Evolutionary conservation across 1,140 invertebrate species (phyloP), one percentile per base, ranked within the genome.

Genomic region (Vanessa tameamea): DNA sequence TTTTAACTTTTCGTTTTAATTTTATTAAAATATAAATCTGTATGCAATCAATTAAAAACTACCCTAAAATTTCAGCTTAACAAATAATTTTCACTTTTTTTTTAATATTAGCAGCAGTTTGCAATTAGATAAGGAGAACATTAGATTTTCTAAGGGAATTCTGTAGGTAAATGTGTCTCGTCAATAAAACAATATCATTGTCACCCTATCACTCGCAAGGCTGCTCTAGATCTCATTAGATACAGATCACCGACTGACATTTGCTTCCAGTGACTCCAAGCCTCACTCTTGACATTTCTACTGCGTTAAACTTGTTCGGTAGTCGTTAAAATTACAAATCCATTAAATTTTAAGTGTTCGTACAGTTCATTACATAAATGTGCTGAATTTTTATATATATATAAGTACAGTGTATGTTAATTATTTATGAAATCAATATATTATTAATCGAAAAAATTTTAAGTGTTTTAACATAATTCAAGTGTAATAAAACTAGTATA

Each of bases 241-340:
- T 79, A 74, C 65, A 72, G 76, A 80, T 80, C 79, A 78, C 57
- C 71, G 64, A 64, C 63, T 82, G 80, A 82, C 80, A 82, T 82
- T 82, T 79, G 69, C 80, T 77, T 72, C 78, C 71, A 76, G 55
- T 64, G 53, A 61, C 63, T 59, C 57, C 66, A 43, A 57, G 64
- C 67, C 69, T 47, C 63, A 47, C 69, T 47, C 70, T 47, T 81
- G 79, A 81, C 79, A 81, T 81, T 81, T 81, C 65, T 11, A 61
- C 23, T 68, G 47, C 48, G 37, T 43, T 50, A 63, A 72, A 76
- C 69, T 51, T 65, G 75, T 72, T 76, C 66, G 57, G 59, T 64
- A 67, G 48, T 57, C 53, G 66, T 63, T 67, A 57, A 57, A 53
- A 73, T 73, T 37, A n/a, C 31, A 31, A 61, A 37, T 15, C 57